Conservation (phyloP, 2,797 vertebrate species). For the Tenualosa ilisha region DNA sequence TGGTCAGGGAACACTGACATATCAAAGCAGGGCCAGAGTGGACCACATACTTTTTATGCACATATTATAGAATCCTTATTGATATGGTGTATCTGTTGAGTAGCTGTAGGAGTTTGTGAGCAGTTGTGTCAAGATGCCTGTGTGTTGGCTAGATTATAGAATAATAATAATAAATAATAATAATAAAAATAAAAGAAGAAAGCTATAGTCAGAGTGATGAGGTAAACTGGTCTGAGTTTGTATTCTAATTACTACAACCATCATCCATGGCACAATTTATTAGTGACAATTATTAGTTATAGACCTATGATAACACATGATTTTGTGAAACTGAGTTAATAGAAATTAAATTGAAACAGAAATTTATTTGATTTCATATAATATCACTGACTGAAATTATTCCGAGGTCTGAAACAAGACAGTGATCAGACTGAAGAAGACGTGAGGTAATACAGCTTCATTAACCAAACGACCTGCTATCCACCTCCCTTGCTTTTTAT, state of each 20-base stretch:
- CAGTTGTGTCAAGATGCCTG: no score
- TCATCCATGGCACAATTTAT: no score
- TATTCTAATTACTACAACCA: not conserved
- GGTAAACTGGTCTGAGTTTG: not conserved
- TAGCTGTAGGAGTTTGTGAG: no score
- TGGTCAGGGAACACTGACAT: conserved; percentile 10
- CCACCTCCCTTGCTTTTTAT: not conserved
- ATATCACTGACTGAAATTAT: not conserved
- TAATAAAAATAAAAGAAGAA: not conserved
- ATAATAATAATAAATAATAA: no score
- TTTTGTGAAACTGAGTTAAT: not conserved
- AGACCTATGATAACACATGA: not conserved
- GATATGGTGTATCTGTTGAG: no score
- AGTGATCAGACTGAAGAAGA: not conserved
- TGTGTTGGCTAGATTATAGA: no score
- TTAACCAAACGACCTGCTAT: not conserved
- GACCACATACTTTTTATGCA: no score
- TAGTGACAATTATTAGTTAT: not conserved
- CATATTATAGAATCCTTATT: no score
- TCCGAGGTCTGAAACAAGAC: not conserved
- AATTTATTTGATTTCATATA: not conserved
- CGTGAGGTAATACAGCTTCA: not conserved
- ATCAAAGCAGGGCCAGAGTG: not conserved
- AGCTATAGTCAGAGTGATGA: not conserved
- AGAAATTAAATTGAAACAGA: not conserved